Conservation (phyloP, 2,888 invertebrate genomes). For the Tipula lateralis region DNA sequence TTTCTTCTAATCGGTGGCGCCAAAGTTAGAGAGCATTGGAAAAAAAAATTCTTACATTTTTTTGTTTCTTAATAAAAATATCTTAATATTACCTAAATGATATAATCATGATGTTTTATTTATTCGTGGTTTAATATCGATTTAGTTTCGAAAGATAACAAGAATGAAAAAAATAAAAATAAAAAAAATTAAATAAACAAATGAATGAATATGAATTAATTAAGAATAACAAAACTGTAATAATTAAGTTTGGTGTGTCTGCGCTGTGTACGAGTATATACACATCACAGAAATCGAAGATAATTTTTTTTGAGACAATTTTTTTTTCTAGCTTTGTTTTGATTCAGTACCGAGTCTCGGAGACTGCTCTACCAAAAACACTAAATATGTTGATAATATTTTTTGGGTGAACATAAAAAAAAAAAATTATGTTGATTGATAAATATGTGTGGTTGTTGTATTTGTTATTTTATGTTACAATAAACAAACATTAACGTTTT, state of each 20-base stretch:
- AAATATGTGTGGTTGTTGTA: not conserved
- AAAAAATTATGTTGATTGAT: not conserved
- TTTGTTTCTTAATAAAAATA: slow-evolving; percentile 1
- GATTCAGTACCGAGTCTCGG: not conserved
- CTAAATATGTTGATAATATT: not conserved
- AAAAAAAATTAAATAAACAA: slow-evolving; percentile 2
- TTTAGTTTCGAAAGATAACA: slow-evolving; percentile 9
- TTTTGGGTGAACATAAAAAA: not conserved
- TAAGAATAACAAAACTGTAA: slow-evolving; percentile 12
- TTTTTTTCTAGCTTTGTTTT: not conserved
- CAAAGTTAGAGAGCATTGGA: not conserved
- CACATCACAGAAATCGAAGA: not conserved
- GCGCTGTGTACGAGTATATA: not conserved
- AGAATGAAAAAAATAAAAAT: not conserved
- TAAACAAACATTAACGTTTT: not conserved
- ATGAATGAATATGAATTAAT: slow-evolving; percentile 12
- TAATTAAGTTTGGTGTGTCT: not conserved
- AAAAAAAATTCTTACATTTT: not conserved
- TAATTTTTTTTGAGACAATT: not conserved
- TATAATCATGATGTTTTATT: slow-evolving; percentile 19
- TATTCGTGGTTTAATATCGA: slow-evolving; percentile 19
- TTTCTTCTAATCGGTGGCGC: not conserved
- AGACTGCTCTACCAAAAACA: not conserved
- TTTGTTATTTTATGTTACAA: not conserved
- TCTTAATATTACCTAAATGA: slow-evolving; percentile 24